Percentiles rank a stretch among this genome's conserved stretches.
Evolutionary conservation across 2,888 invertebrate genomes (phyloP).

Genomic region (Mylabris sibirica): DNA sequence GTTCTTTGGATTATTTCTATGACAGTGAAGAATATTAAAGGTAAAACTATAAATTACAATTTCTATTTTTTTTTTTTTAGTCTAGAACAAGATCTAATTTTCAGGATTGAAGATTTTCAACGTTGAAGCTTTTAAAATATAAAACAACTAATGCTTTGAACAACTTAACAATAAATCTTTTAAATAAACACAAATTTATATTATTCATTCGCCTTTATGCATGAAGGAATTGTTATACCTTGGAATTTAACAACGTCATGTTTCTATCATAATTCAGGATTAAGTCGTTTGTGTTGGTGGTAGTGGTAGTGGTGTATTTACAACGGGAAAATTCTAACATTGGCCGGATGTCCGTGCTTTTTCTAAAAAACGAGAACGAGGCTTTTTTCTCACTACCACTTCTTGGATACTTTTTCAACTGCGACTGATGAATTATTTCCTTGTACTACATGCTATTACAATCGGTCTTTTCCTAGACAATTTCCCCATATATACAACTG

Average conservation of each 20-base stretch:
- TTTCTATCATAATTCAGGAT: conserved; percentile 58
- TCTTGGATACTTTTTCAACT: conserved; percentile 1
- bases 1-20: conserved; percentile 27
- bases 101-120: background rate
- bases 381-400: background rate
- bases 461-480: conserved; percentile 1
- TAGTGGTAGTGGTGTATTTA: conserved; percentile 58
- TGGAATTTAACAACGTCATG: background rate
- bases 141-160: background rate
- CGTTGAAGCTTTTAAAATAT: background rate
- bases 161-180: background rate
- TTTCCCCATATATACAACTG: background rate
- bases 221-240: background rate
- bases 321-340: conserved; percentile 58
- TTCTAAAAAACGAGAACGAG: conserved; percentile 11
- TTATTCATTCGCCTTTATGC: background rate
- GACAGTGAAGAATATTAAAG: conserved; percentile 26
- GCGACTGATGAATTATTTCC: conserved; percentile 9
- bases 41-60: conserved; percentile 1
- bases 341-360: conserved; percentile 51
- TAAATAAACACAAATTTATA: background rate
- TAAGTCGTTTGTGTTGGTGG: conserved; percentile 48
- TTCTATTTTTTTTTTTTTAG: background rate
- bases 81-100: background rate
- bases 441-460: conserved; percentile 8